Evolutionary conservation across 2,888 invertebrate species (phyloP).

Genomic region (Agonopterix arenella): DNA sequence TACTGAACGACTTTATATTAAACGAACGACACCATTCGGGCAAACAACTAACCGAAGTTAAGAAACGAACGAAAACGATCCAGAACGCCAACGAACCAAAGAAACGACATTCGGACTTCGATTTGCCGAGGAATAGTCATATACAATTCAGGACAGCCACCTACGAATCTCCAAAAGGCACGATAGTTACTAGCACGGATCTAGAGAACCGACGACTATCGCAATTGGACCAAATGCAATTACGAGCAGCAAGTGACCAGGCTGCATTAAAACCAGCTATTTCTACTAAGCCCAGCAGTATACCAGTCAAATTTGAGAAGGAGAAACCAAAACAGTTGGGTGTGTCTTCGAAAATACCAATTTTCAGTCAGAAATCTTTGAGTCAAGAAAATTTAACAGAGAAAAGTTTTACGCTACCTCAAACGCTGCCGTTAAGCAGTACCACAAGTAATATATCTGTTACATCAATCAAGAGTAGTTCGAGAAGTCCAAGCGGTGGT

Average conservation of each 20-base stretch:
- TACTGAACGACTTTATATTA: slow-evolving; percentile 66
- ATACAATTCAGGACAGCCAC: slow-evolving; percentile 80
- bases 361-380: slow-evolving; percentile 65
- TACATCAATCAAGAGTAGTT: slow-evolving; percentile 80
- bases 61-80: slow-evolving; percentile 52
- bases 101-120: slow-evolving; percentile 71
- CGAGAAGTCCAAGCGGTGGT: slow-evolving; percentile 72
- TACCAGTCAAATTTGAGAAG: slow-evolving; percentile 63
- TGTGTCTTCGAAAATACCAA: slow-evolving; percentile 72
- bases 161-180: slow-evolving; percentile 76
- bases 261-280: slow-evolving; percentile 50
- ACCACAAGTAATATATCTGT: slow-evolving; percentile 73
- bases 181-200: slow-evolving; percentile 72
- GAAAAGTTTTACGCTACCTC: slow-evolving; percentile 53
- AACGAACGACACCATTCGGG: slow-evolving; percentile 66
- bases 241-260: slow-evolving; percentile 40
- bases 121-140: slow-evolving; percentile 72
- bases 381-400: slow-evolving; percentile 70
- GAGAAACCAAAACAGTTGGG: slow-evolving; percentile 31
- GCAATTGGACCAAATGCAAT: slow-evolving; percentile 67
- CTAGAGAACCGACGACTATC: slow-evolving; percentile 75
- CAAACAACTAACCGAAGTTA: slow-evolving; percentile 52
- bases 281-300: slow-evolving; percentile 64
- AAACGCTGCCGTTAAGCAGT: slow-evolving; percentile 56
- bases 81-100: slow-evolving; percentile 54